Evolutionary conservation across 2,888 invertebrate genomes (phyloP).

Genomic region (Mimachlamys varia): DNA sequence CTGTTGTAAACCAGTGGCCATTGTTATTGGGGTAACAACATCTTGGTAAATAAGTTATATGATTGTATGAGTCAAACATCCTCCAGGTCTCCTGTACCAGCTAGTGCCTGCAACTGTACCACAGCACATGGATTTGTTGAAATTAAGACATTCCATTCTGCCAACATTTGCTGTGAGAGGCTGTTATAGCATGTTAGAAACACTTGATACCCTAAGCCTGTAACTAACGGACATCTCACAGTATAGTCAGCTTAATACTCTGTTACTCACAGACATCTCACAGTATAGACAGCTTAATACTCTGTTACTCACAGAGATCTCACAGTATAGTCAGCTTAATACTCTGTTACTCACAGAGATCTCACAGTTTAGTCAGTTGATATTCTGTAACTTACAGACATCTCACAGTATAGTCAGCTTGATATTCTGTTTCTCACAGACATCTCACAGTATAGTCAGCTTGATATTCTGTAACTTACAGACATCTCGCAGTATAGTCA

Average conservation of each 20-base stretch:
- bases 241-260: neutral
- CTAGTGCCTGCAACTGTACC: neutral
- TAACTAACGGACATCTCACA: neutral
- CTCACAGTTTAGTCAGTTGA: too few relatives aligned
- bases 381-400: too few relatives aligned
- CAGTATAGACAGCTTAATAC: neutral
- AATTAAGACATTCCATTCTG: slow-evolving; percentile 24
- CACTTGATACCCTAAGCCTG: neutral
- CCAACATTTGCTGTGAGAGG: slow-evolving; percentile 25
- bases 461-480: neutral
- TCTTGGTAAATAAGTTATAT: neutral
- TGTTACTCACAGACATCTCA: neutral
- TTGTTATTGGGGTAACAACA: neutral
- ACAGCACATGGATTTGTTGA: neutral
- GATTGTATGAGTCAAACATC: slow-evolving; percentile 31
- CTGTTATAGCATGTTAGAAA: slow-evolving; percentile 30
- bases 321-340: too few relatives aligned
- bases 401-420: neutral
- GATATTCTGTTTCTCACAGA: neutral
- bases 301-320: too few relatives aligned
- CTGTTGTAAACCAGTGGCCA: neutral
- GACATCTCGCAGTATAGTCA: neutral
- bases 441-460: neutral
- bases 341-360: too few relatives aligned
- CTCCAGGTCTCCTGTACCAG: neutral